Percentiles rank a stretch among this genome's conserved stretches.
These are phyloP conservation scores for Montipora sp. DNA, from an alignment of 64 coral and sea anemone genomes.

Conservation along the genomic window DNA sequence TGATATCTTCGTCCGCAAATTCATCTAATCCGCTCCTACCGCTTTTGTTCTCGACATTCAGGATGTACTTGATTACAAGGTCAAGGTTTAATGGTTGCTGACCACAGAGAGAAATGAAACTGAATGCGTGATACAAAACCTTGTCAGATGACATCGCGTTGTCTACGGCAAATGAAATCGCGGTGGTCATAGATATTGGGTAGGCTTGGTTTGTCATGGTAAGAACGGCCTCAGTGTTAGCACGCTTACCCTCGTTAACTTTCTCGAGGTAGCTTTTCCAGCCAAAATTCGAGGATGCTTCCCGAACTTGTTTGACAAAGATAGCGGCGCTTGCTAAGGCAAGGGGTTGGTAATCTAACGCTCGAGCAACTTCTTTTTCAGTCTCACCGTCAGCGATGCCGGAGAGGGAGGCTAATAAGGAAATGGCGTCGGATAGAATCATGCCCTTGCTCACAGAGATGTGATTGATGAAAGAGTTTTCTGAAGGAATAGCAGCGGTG, in stretches of 20 bases:
- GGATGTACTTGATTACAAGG: not conserved
- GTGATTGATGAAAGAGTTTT: constrained; percentile 1
- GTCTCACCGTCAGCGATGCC: not conserved
- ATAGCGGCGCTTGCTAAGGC: constrained; percentile 44
- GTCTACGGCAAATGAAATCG: not conserved
- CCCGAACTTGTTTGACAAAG: not conserved
- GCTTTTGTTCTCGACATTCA: not conserved
- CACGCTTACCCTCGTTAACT: not conserved
- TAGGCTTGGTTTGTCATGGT: not conserved
- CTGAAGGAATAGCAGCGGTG: constrained; percentile 2
- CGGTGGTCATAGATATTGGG: constrained; percentile 6
- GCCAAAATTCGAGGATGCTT: not conserved
- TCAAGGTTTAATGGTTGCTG: not conserved
- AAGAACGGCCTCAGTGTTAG: not conserved
- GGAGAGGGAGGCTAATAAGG: constrained; percentile 26
- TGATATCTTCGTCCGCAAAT: not conserved
- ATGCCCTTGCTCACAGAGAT: constrained; percentile 42
- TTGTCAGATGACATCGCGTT: not conserved
- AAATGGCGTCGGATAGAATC: constrained; percentile 9
- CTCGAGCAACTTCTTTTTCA: not conserved
- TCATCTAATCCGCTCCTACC: not conserved
- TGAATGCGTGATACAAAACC: not conserved
- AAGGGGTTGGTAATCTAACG: constrained; percentile 51
- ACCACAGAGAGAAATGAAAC: not conserved
- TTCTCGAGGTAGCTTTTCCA: not conserved